These are phyloP conservation scores for Motacilla alba DNA, from an alignment of 2,113 vertebrate genomes.

Conservation along the genomic window DNA sequence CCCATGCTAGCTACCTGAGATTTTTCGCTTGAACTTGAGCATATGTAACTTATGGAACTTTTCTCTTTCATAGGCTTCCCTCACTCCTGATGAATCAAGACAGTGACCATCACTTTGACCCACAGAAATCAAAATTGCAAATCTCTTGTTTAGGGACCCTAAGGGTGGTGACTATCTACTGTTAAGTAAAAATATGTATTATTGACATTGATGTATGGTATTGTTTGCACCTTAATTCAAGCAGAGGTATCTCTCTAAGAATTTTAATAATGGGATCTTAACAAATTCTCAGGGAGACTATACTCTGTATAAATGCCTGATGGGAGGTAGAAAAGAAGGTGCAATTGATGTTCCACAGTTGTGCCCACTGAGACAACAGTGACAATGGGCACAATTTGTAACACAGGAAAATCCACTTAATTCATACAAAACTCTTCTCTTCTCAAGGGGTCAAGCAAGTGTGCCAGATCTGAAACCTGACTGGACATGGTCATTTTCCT, in stretches of 20 bases:
- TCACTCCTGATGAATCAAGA: background rate
- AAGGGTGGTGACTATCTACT: background rate
- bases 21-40: background rate
- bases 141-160: background rate
- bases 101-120: background rate
- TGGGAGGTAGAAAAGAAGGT: background rate
- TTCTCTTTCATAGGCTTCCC: background rate
- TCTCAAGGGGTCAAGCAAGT: background rate
- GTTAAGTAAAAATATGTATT: background rate
- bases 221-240: background rate
- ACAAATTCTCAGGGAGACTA: background rate
- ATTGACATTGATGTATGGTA: too few relatives aligned
- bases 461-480: background rate
- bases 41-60: background rate
- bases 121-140: background rate
- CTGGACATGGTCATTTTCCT: background rate
- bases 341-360: background rate
- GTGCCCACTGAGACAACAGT: background rate
- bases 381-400: background rate
- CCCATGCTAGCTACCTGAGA: background rate
- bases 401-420: background rate
- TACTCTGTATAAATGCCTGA: background rate
- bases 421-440: too few relatives aligned
- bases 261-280: background rate
- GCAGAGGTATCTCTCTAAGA: background rate